These are phyloP conservation scores for Rhegmatorhina hoffmannsi DNA, from an alignment of 2,113 vertebrate genomes.

Conservation along the genomic window DNA sequence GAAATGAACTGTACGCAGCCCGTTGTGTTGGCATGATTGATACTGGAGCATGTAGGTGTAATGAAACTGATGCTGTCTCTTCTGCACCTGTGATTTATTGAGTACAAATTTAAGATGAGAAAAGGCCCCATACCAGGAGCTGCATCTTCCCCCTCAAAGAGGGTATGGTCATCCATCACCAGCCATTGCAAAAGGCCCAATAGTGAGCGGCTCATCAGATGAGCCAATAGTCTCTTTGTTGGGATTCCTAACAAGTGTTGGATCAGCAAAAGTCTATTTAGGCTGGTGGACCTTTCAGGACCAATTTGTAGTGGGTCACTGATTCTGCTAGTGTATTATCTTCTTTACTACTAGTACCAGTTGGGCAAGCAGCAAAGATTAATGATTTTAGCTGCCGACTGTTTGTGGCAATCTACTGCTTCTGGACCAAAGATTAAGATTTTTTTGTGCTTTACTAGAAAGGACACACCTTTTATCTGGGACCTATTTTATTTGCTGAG, in stretches of 20 bases:
- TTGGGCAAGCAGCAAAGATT: constrained; percentile 96
- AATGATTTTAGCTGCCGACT: constrained; percentile 90
- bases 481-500: constrained; percentile 73
- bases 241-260: constrained; percentile 99
- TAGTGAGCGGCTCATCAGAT: constrained; percentile 90
- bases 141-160: constrained; percentile 85
- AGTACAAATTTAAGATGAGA: constrained; percentile 91
- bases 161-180: constrained; percentile 97
- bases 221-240: constrained; percentile 97
- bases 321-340: constrained; percentile 92
- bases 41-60: constrained; percentile 88
- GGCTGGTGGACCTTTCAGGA: constrained; percentile 99
- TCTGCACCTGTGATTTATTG: constrained; percentile 90
- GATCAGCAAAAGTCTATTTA: constrained; percentile 99
- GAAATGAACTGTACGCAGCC: constrained; percentile 81
- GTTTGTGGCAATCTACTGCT: constrained; percentile 79
- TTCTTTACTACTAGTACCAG: constrained; percentile 92
- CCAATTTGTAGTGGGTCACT: constrained; percentile 99
- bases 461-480: constrained; percentile 73
- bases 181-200: constrained; percentile 91
- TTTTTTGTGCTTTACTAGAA: constrained; percentile 81
- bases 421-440: constrained; percentile 83
- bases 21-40: constrained; percentile 84
- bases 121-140: constrained; percentile 88
- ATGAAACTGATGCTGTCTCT: constrained; percentile 87